These are phyloP conservation scores for Struthio camelus DNA, from an alignment of 2,113 vertebrate species.

Conservation along the genomic window DNA sequence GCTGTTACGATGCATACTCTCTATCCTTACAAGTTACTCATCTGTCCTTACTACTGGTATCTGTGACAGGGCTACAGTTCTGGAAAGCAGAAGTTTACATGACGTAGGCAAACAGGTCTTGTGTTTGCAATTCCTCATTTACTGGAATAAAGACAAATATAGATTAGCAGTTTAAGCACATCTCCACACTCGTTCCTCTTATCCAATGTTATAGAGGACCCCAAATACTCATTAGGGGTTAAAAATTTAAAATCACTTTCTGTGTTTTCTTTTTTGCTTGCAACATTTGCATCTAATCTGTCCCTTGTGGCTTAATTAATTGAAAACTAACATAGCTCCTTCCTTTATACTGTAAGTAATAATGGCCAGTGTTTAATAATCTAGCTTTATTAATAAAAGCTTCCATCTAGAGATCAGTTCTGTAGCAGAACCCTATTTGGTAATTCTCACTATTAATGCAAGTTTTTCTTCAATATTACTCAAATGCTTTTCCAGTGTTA, in stretches of 20 bases:
- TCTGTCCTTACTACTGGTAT: not conserved
- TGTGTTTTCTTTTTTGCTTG: not conserved
- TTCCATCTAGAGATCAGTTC: not conserved
- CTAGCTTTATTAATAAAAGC: not conserved
- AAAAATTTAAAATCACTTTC: not conserved
- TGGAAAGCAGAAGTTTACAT: conserved; percentile 7
- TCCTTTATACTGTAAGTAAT: not conserved
- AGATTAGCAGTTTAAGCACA: not conserved
- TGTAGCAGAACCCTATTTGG: not conserved
- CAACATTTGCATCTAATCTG: not conserved
- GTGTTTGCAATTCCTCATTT: not conserved
- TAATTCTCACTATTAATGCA: not conserved
- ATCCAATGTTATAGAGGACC: not conserved
- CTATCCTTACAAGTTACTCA: not conserved
- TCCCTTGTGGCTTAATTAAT: not conserved
- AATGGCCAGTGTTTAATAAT: not conserved
- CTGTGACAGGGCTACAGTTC: not conserved
- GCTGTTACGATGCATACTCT: not conserved
- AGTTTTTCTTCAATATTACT: too few relatives aligned
- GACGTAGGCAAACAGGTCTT: not conserved
- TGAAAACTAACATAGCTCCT: not conserved
- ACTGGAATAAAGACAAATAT: conserved; percentile 36
- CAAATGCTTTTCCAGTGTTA: too few relatives aligned
- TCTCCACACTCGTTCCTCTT: not conserved
- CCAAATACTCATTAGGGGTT: not conserved